Evolutionary conservation across 2,888 invertebrate genomes (phyloP), one percentile per base, ranked within the genome.

Genomic region (Choristoneura rosaceana): DNA sequence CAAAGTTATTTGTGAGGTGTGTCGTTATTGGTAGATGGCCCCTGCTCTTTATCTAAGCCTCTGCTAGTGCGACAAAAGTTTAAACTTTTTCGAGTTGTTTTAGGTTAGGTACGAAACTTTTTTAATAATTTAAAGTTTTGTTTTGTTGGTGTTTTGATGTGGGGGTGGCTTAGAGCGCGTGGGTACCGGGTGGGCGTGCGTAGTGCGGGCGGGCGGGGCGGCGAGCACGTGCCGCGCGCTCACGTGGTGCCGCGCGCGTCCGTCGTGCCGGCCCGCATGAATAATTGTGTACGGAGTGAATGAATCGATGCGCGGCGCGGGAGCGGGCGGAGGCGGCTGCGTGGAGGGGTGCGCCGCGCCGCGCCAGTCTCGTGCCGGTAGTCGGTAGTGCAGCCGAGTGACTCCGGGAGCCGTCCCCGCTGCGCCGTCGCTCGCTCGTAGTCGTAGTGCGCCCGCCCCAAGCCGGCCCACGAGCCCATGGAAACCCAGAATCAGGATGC

Each of bases 401-500:
- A 95, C 92, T 93, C 94, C 94, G 95, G 95, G 95, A 94, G 94
- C 93, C 94, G 95, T 93, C 94, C 93, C 94, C 94, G 89, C 91
- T 94, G 93, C 90, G 94, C 92, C 91, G 89, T 93, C 92, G 94
- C 91, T 90, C 90, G 90, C 84, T 89, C 90, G 94, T 95, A 95
- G 95, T 95, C 94, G 95, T 95, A 95, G 95, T 95, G 93, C 85
- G 88, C 81, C 85, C 86, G 84, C 84, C 86, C 87, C 82, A 86
- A 89, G 85, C 87, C 82, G 90, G 90, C 90, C 87, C 86, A 87
- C 81, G 84, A 88, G 87, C 87, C 90, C 90, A 97, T 97, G 97
- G 97, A 97, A 95, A 95, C 96, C 92, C 97, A 96, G 90, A 96
- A 91, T 88, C 97, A 97, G 95, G 97, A 97, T 90, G 96, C 96